Conservation (phyloP, 2,888 invertebrate genomes). For the Hydraecia micacea region DNA sequence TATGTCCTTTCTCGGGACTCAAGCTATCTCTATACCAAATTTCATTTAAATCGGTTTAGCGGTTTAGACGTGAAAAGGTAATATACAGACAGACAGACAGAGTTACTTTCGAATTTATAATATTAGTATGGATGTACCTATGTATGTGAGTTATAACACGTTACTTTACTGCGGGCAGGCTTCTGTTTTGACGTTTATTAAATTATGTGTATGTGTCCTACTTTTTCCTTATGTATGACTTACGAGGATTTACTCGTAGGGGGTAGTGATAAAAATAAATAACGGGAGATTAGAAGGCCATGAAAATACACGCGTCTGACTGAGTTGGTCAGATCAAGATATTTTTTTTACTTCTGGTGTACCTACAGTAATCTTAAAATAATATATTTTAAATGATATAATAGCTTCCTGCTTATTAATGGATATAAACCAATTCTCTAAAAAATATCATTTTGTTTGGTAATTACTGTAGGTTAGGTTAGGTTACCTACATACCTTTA, state of each 20-base stretch:
- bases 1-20: too few relatives aligned
- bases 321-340: not conserved
- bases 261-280: conserved; percentile 23
- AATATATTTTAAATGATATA: not conserved
- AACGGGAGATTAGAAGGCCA: not conserved
- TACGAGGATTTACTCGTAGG: not conserved
- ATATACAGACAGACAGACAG: too few relatives aligned
- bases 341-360: not conserved
- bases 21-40: too few relatives aligned
- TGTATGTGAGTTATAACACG: conserved; percentile 23
- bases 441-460: not conserved
- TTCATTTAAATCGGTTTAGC: too few relatives aligned
- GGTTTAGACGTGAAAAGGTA: too few relatives aligned
- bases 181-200: conserved; percentile 51
- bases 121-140: conserved; percentile 18
- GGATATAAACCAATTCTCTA: not conserved
- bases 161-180: conserved; percentile 40
- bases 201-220: conserved; percentile 41
- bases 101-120: too few relatives aligned
- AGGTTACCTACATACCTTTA: conserved; percentile 6
- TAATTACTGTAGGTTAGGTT: conserved; percentile 17
- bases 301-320: not conserved
- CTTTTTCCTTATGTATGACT: conserved; percentile 35
- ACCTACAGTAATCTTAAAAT: not conserved
- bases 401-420: not conserved